phyloP scores from a whole-genome alignment of 2,113 vertebrate genomes.

The Lanius collurio region DNA sequence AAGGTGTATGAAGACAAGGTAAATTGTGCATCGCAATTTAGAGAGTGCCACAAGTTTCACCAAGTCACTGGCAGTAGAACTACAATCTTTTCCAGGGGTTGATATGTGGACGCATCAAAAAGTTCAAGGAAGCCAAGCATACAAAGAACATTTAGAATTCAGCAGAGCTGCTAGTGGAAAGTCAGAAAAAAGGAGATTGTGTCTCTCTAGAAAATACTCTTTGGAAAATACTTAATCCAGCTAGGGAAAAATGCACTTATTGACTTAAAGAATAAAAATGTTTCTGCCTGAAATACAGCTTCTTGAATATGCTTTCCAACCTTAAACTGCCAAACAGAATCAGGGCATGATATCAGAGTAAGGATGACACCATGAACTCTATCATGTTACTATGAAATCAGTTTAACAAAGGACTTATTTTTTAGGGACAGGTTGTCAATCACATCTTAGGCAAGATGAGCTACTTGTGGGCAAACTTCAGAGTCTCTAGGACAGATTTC shows the following conservation, averaged over 20 bases:
- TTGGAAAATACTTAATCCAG: neutral
- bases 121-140: neutral
- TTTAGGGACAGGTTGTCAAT: neutral
- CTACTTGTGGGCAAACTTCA: neutral
- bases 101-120: neutral
- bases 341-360: neutral
- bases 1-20: neutral
- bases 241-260: neutral
- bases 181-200: neutral
- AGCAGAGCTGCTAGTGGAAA: neutral
- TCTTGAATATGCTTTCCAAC: neutral
- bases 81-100: neutral
- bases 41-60: neutral
- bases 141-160: neutral
- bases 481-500: neutral
- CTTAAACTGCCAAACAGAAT: neutral
- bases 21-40: neutral
- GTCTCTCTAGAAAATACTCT: neutral
- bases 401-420: neutral
- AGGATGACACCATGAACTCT: neutral
- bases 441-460: neutral
- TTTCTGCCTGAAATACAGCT: neutral
- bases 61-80: neutral
- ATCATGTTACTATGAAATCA: neutral
- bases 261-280: neutral